Conservation (phyloP, 2,888 invertebrate genomes). For the Idaea biselata region DNA sequence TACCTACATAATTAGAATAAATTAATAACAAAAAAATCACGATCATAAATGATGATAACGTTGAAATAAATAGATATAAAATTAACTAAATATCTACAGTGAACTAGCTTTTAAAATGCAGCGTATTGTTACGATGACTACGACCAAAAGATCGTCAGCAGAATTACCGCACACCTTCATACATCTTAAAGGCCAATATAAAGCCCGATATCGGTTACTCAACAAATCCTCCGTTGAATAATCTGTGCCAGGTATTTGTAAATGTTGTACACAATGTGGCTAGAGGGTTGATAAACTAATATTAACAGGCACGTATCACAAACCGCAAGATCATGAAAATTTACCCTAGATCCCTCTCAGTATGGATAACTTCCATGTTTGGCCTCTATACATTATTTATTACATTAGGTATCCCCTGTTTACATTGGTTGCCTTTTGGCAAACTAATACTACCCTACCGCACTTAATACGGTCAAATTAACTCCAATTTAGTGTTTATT, state of each 20-base stretch:
- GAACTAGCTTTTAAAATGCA: background rate
- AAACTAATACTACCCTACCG: constrained; percentile 48
- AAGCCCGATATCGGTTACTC: constrained; percentile 27
- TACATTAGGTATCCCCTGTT: constrained; percentile 67
- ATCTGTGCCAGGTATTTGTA: constrained; percentile 52
- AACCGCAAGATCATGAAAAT: constrained; percentile 79
- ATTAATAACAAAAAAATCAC: no score
- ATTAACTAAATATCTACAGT: no score
- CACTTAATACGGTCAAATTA: constrained; percentile 54
- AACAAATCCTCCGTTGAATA: constrained; percentile 28
- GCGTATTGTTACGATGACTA: background rate
- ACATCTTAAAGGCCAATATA: constrained; percentile 13
- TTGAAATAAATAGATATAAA: no score
- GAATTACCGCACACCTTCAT: background rate
- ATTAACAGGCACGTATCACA: constrained; percentile 71
- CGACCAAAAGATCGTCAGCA: background rate
- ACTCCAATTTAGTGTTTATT: constrained; percentile 49
- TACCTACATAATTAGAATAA: no score
- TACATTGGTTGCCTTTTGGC: constrained; percentile 62
- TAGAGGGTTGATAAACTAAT: constrained; percentile 72
- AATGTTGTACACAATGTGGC: constrained; percentile 62
- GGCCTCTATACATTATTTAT: constrained; percentile 75
- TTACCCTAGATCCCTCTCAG: constrained; percentile 66
- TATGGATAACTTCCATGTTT: constrained; percentile 72
- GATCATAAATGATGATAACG: no score